Conservation (phyloP, 1,140 invertebrate species). For the Pectinophora gossypiella region DNA sequence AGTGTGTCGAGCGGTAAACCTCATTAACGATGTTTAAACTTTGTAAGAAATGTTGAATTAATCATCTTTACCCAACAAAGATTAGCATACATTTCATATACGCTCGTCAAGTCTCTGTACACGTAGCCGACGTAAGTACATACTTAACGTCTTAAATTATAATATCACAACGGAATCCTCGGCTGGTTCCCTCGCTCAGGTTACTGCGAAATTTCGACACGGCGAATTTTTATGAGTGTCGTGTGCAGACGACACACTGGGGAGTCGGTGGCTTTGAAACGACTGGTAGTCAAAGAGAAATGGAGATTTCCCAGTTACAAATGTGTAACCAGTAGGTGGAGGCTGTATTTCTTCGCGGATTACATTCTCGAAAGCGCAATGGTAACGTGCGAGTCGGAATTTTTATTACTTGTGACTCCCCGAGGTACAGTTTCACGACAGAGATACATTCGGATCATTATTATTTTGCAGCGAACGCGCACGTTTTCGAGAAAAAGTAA, state of each 20-base stretch:
- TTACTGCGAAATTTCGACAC: constrained; percentile 36
- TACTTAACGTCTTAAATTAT: not conserved
- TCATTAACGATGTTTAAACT: no score
- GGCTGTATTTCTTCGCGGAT: constrained; percentile 63
- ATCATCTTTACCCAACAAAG: not conserved
- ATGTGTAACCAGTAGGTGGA: constrained; percentile 56
- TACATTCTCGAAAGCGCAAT: constrained; percentile 56
- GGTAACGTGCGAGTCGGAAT: constrained; percentile 53
- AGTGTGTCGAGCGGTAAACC: no score
- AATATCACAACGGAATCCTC: not conserved
- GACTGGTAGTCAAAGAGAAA: constrained; percentile 66
- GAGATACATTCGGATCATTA: constrained; percentile 54
- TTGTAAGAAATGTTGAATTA: not conserved
- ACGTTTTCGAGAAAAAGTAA: constrained; percentile 12
- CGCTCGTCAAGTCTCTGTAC: not conserved
- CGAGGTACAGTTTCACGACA: constrained; percentile 46
- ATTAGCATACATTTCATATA: not conserved
- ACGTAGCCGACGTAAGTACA: not conserved
- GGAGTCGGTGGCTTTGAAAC: constrained; percentile 60
- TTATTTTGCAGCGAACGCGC: constrained; percentile 31
- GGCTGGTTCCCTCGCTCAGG: not conserved
- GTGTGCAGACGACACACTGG: constrained; percentile 52
- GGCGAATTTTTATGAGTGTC: constrained; percentile 68
- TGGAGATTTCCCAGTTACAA: constrained; percentile 68
- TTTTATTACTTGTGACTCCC: constrained; percentile 59